phyloP scores from a whole-genome alignment of 2,113 vertebrate species.

The Herpetotheres cachinnans region DNA sequence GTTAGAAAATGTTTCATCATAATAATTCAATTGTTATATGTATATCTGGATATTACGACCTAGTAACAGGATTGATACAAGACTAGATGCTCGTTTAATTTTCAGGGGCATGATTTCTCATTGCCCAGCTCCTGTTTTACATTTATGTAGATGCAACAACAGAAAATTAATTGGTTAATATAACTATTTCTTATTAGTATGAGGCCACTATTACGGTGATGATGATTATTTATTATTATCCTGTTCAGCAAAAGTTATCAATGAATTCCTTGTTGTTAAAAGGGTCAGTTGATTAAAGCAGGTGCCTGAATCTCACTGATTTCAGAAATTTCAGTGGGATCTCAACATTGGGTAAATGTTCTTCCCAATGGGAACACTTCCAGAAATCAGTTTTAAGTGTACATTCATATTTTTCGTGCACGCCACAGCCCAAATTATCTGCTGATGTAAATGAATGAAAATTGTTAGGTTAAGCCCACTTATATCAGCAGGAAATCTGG shows the following conservation, averaged over 20 bases:
- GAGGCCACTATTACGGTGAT: neutral
- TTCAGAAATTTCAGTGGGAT: neutral
- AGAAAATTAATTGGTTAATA: neutral
- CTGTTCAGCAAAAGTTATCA: neutral
- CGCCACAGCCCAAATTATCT: neutral
- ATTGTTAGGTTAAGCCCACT: neutral
- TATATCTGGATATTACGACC: neutral
- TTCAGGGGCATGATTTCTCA: neutral
- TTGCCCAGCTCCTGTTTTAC: neutral
- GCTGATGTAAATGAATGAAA: neutral
- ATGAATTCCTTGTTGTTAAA: neutral
- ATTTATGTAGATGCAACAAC: neutral
- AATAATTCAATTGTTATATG: neutral
- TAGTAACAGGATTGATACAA: neutral
- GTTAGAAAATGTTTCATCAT: neutral
- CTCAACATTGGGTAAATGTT: neutral
- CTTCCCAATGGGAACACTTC: accelerated
- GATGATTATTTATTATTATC: no score
- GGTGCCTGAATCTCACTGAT: neutral
- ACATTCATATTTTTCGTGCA: neutral
- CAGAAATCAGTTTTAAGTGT: neutral
- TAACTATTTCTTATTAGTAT: neutral
- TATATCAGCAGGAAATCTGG: neutral
- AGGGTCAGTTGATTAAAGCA: neutral
- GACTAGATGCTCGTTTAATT: neutral